Evolutionary conservation across 1,140 invertebrate genomes (phyloP), one percentile per base, ranked within the genome.

Genomic region (Macrosteles quadrilineatus): DNA sequence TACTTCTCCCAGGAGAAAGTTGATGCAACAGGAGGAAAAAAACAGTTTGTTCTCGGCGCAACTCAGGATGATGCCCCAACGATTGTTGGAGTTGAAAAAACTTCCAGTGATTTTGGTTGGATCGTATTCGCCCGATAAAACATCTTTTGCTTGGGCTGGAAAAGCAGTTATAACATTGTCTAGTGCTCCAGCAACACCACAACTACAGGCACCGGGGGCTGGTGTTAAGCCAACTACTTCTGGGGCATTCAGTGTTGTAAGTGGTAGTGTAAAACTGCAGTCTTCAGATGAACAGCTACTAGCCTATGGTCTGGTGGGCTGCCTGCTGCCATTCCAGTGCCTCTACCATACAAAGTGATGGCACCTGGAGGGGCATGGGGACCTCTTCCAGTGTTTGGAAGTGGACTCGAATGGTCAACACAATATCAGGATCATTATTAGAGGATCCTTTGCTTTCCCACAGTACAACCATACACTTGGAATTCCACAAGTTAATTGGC

Each of bases 361-460:
- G 23, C 40, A 2, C 9, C 32, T 12, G 62, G 9, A 45, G 19
- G 19, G 14, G 14, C 30, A 19, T 2, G 40, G 9, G 36, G 23
- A 21, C 14, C 14, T 43, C 32, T 40, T 66, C 31, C 64, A 23
- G 32, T 45, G 30, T 4, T 64, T 64, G 59, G 27, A 2, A 64
- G 23, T 32, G 59, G 59, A n/a, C 4, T 64, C 1, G 29, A 25
- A 40, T 64, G 59, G 59, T 64, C 59, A 64, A 27, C 40, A 9
- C 31, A 4, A 45, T 66, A 31, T 45, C 32, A 19, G 64, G 36
- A 66, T 45, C 64, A 45, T 19, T 14, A 1, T 23, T 45, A 2
- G 32, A 68, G 45, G 67, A 47, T 31, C 45, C 25, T 68, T 68
- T 43, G 40, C 67, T 19, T 55, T 68, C 27, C 67, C 67, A 17